Base-by-base conservation (phyloP, 2,113 vertebrate genomes). In the Vimba vimba region DNA sequence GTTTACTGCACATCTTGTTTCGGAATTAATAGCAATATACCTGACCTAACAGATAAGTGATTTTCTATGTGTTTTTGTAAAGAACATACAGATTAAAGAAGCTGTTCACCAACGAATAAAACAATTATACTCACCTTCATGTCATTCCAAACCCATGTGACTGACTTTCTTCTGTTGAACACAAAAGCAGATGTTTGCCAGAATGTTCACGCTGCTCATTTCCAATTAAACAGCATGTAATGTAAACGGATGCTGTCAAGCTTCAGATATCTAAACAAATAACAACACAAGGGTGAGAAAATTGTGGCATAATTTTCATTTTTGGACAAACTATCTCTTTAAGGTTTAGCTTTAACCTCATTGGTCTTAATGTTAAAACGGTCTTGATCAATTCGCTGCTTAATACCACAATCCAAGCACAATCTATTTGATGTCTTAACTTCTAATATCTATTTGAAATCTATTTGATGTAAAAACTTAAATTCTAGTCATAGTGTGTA, bases 1-100 rank as follows among this genome's bases (percentile, higher is more conserved):
- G 30, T 71, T 83, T 36, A 71, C 66, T 71, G 27, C 47, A 25
- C 6, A 57, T 52, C 66, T 83, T 71, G 47, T 55, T 81, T 71
- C 1, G 15, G 47, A 73, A 83, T 69, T 71, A 55, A 82, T 69
- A 69, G 47, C 64, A 21, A 79, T 23, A 36, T 59, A 52, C 43
- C 64, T 33, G 64, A 55, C 62, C 5, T 4, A 69, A 36, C 19
- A 82, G 5, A 55, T 30, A 19, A 50, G 25, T 2, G 50, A 19
- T 39, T 59, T 57, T 59, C 19, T 19, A 6, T 64, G 17, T 39
- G 19, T 2, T 43, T 39, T 39, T 71, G 19, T 71, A 11, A 17
- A 23, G 33, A 69, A 64, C 60, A 64, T 27, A 12, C 66, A 36
- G 30, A 50, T 76, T 27, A 76, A 43, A 43, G 10, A 74, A 74